Base-by-base conservation (phyloP, 2,113 vertebrate species). In the pig (Sus scrofa) region DNA sequence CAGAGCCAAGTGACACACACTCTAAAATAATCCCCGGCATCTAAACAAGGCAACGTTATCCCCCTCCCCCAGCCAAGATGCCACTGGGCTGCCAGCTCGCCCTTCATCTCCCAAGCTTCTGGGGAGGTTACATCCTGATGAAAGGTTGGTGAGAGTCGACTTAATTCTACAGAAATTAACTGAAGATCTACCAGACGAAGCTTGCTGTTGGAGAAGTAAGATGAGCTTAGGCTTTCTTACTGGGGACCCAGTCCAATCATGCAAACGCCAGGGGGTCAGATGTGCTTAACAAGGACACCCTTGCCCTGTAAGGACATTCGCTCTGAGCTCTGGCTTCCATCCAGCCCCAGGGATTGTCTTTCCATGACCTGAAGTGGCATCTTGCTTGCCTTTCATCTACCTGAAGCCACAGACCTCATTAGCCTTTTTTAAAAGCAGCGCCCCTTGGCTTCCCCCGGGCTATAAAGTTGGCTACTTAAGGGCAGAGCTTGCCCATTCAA, bases 341-440 rank as follows among this genome's bases (percentile, higher is more conserved):
- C 68, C 93, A 83, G 89, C 71, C 83, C 65, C 16, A 11, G 2
- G 27, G 93, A 97, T 96, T 68, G 60, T 92, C 81, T 96, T 95
- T 95, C 96, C 12, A 4, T 92, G 95, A 95, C 96, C 95, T 91
- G 10, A 96, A 65, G 44, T 89, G 89, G 70, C 92, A 79, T 37
- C 78, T 86, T 58, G 74, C 65, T 96, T 54, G 39, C 68, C 37
- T 96, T 24, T 96, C 68, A 58, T 44, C 44, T 81, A 39, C 62
- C 62, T 86, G 89, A 30, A 96, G 30, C 50, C 73, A 34, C 34
- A 30, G 65, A 60, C 26, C 34, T 75, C 30, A 68, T 24, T 87
- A 54, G 13, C 32, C 85, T 85, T 81, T 62, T 32, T 37, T 32
- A 88, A 75, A 89, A 95, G 6, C 14, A 10, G 14, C 20, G 7